Percentiles rank a stretch among this genome's conserved stretches.
phyloP scores from a whole-genome alignment of 2,888 invertebrate species.

The Alloplasta piceator region DNA sequence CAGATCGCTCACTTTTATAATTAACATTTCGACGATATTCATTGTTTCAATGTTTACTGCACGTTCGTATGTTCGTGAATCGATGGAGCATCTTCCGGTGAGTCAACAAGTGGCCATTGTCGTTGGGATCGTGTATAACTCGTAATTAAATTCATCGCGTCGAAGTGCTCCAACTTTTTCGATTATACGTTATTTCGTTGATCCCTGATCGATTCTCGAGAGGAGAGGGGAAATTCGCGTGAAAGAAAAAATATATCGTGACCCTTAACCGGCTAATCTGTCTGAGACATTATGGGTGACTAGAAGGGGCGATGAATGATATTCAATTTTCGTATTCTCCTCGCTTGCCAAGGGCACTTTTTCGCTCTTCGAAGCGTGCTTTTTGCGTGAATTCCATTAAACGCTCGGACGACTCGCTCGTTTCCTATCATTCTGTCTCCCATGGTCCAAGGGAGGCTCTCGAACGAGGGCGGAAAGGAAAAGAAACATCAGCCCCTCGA shows the following conservation, averaged over 20 bases:
- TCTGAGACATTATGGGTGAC: conserved; percentile 22
- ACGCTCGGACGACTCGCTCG: conserved; percentile 54
- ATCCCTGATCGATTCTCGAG: not conserved
- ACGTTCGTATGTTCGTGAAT: not conserved
- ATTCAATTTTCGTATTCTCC: conserved; percentile 61
- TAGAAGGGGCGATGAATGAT: conserved; percentile 47
- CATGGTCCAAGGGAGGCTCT: not conserved
- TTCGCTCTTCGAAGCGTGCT: conserved; percentile 48
- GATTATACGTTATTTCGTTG: not conserved
- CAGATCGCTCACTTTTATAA: conserved; percentile 41
- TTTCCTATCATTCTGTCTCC: conserved; percentile 7
- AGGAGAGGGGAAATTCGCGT: not conserved
- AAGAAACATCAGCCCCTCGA: conserved; percentile 27
- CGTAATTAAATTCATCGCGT: conserved; percentile 38
- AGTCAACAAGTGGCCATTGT: conserved; percentile 30
- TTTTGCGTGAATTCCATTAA: conserved; percentile 67
- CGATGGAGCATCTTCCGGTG: conserved; percentile 7
- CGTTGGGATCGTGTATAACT: not conserved
- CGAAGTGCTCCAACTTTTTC: conserved; percentile 9
- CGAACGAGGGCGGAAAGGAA: conserved; percentile 14
- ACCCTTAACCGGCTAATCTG: conserved; percentile 27
- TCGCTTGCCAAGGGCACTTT: conserved; percentile 31
- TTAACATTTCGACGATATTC: conserved; percentile 49
- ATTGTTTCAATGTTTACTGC: conserved; percentile 38
- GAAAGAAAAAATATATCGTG: not conserved